phyloP scores from a whole-genome alignment of 2,113 vertebrate genomes.

The Eleginops maclovinus region DNA sequence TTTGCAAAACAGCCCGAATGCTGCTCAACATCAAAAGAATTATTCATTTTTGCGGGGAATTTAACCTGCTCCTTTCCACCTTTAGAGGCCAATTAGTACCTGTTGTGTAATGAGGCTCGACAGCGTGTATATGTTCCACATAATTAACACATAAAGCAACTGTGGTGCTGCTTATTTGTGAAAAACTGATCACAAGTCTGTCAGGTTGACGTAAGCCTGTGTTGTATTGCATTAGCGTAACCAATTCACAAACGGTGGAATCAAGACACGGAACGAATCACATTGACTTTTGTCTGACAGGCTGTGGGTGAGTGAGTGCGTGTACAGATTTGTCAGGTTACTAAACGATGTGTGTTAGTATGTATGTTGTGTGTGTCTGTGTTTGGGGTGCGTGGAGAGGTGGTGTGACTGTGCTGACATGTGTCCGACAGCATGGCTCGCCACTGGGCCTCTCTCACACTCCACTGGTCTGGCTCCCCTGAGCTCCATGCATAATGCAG shows the following conservation, averaged over 20 bases:
- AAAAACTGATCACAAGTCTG: constrained; percentile 42
- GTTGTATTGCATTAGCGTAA: constrained; percentile 56
- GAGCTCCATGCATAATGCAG: constrained; percentile 83
- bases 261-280: constrained; percentile 67
- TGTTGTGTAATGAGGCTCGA: constrained; percentile 81
- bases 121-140: constrained; percentile 80
- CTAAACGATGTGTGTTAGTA: constrained; percentile 59
- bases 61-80: constrained; percentile 75
- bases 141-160: constrained; percentile 85
- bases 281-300: constrained; percentile 75
- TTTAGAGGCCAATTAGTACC: constrained; percentile 81
- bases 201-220: constrained; percentile 33
- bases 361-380: constrained; percentile 33
- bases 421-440: constrained; percentile 80
- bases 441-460: constrained; percentile 79
- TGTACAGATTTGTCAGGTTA: constrained; percentile 80
- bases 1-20: constrained; percentile 57
- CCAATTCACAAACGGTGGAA: constrained; percentile 54
- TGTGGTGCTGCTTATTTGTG: constrained; percentile 30
- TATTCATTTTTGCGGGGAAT: constrained; percentile 77
- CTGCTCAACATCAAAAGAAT: constrained; percentile 78
- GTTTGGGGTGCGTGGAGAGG: constrained; percentile 65
- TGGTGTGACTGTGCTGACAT: constrained; percentile 77
- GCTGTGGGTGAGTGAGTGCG: constrained; percentile 63
- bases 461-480: constrained; percentile 76